Base-by-base conservation (phyloP, 1,140 invertebrate genomes). In the Rhagoletis zephyria region DNA sequence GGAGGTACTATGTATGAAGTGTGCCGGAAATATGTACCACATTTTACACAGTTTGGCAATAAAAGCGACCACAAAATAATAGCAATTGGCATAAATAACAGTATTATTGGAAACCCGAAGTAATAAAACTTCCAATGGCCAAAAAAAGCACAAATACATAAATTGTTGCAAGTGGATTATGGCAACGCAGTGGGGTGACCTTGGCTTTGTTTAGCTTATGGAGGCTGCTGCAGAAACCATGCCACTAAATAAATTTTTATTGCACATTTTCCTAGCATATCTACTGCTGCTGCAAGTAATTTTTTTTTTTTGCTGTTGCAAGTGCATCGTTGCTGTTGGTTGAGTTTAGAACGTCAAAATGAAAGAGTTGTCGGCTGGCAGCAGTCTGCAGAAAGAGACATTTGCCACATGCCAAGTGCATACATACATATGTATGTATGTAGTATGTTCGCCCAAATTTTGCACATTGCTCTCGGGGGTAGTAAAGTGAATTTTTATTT, bases 401-500 rank as follows among this genome's bases (percentile, higher is more conserved):
- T 48, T 16, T 48, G 67, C 42, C 42, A 74, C 12, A 45, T 16
- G 67, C 42, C 12, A 48, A 40, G 45, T 0, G 7, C 10, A 12
- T 30, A 40, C 63, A 64, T 64, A 0, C 19, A 7, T 64, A 14
- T 5, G 7, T 5, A 30, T 64, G n/a, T 30, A 1, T 64, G n/a
- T 1, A 64, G 30, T 30, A 30, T 30, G 30, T 30, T 30, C 30
- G 30, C 51, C 9, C 51, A 56, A 56, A 4, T 56, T 56, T 56
- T 56, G 51, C 4, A 56, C 9, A 56, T 9, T 56, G 45, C 19
- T 9, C 74, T 56, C 56, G 74, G 74, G 74, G 19, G 16, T 81
- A 81, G 74, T 56, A 81, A 81, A 81, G 45, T 81, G 74, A 81
- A 81, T 48, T 81, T 81, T 81, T 56, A 81, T 81, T 19, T 81